phyloP scores from a whole-genome alignment of 2,888 invertebrate genomes.

The Lamproptera curius region DNA sequence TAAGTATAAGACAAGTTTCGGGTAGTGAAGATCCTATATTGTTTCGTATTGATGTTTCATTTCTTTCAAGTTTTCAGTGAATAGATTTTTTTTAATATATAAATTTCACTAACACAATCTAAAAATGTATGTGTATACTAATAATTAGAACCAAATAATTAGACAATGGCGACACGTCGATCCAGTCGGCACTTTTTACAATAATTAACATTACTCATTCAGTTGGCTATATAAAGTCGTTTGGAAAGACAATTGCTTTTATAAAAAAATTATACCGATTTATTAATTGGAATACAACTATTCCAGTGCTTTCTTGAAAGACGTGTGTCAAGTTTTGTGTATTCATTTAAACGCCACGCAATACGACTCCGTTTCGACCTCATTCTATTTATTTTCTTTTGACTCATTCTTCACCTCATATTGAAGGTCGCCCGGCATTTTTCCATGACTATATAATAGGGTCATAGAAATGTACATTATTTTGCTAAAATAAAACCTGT shows the following conservation, averaged over 20 bases:
- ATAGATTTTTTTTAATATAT: constrained; percentile 12
- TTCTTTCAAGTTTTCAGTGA: constrained; percentile 9
- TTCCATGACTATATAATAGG: too few relatives aligned
- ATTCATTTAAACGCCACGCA: constrained; percentile 12
- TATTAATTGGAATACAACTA: too few relatives aligned
- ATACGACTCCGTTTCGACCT: constrained; percentile 6
- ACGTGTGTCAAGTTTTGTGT: constrained; percentile 5
- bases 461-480: too few relatives aligned
- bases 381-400: background rate
- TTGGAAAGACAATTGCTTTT: too few relatives aligned
- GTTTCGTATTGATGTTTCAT: constrained; percentile 17
- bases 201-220: too few relatives aligned
- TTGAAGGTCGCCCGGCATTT: too few relatives aligned
- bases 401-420: constrained; percentile 6
- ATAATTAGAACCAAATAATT: constrained; percentile 11
- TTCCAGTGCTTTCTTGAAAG: constrained; percentile 9
- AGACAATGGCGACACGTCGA: constrained; percentile 12
- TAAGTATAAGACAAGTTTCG: constrained; percentile 54
- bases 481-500: too few relatives aligned
- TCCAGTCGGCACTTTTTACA: constrained; percentile 8
- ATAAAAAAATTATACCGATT: too few relatives aligned
- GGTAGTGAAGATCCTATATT: constrained; percentile 35
- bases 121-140: constrained; percentile 4
- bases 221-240: too few relatives aligned
- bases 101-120: constrained; percentile 1